These are phyloP conservation scores for Caenorhabditis becei DNA, from an alignment of 2,888 invertebrate genomes.

Conservation along the genomic window DNA sequence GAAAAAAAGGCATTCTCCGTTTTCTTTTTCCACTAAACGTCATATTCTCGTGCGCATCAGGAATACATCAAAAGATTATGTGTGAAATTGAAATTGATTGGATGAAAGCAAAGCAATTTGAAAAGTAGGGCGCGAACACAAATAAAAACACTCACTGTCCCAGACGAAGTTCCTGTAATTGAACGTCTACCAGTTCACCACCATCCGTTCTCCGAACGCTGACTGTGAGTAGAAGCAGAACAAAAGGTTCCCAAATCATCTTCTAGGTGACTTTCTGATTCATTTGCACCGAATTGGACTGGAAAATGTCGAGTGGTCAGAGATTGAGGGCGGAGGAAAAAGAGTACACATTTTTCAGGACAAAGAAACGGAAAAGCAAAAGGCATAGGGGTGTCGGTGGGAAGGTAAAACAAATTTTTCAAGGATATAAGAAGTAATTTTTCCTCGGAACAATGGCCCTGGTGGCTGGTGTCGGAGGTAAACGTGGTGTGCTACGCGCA, in stretches of 20 bases:
- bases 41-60: not conserved
- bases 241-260: not conserved
- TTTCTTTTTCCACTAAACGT: not conserved
- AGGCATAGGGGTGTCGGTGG: too few relatives aligned
- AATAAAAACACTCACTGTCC: conserved; percentile 72
- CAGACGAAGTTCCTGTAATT: conserved; percentile 74
- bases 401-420: not conserved
- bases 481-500: conserved; percentile 23
- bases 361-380: not conserved
- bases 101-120: conserved; percentile 21
- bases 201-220: conserved; percentile 3
- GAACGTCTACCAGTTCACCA: conserved; percentile 69
- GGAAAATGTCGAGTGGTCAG: not conserved
- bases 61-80: conserved; percentile 2
- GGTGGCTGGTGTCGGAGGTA: conserved; percentile 32
- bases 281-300: not conserved
- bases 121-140: conserved; percentile 13
- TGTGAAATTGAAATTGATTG: conserved; percentile 24
- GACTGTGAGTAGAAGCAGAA: not conserved
- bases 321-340: not conserved
- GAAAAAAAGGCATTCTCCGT: not conserved
- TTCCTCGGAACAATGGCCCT: conserved; percentile 8
- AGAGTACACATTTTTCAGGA: conserved; percentile 4
- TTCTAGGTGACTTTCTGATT: not conserved
- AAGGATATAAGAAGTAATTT: not conserved